Evolutionary conservation across 2,797 vertebrate genomes (phyloP).

Genomic region (Anguilla anguilla): DNA sequence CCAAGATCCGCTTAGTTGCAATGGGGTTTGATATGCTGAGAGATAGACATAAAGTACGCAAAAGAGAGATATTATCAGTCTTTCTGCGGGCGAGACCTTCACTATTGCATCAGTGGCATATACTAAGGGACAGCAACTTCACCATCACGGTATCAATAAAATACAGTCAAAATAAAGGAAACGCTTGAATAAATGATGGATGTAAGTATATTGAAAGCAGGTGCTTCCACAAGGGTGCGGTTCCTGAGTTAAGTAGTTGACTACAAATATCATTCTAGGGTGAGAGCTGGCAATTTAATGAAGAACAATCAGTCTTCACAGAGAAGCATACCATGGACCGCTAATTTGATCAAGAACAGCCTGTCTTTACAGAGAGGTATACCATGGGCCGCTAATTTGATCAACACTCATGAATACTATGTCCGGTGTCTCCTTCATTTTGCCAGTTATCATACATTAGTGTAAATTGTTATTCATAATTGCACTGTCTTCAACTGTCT

Average conservation of each 20-base stretch:
- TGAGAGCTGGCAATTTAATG: background rate
- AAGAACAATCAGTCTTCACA: background rate
- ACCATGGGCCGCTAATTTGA: no score
- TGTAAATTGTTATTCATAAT: background rate
- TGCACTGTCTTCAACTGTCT: no score
- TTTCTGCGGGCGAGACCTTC: background rate
- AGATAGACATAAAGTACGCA: slow-evolving; percentile 22
- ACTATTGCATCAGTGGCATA: background rate
- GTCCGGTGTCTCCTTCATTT: background rate
- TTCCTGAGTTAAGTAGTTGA: background rate
- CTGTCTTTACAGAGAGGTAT: no score
- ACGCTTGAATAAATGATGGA: no score
- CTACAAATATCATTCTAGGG: background rate
- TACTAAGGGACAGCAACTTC: background rate
- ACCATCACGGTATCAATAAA: background rate
- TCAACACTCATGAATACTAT: no score
- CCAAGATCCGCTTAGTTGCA: slow-evolving; percentile 65
- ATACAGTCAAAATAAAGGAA: no score
- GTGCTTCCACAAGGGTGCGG: background rate
- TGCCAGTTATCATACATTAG: background rate
- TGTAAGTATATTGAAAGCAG: background rate
- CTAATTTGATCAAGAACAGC: no score
- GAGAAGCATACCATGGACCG: no score
- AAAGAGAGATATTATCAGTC: background rate
- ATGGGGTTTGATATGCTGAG: slow-evolving; percentile 58